Evolutionary conservation across 2,113 vertebrate species (phyloP), one percentile per base, ranked within the genome.

Genomic region (Raja brachyura): DNA sequence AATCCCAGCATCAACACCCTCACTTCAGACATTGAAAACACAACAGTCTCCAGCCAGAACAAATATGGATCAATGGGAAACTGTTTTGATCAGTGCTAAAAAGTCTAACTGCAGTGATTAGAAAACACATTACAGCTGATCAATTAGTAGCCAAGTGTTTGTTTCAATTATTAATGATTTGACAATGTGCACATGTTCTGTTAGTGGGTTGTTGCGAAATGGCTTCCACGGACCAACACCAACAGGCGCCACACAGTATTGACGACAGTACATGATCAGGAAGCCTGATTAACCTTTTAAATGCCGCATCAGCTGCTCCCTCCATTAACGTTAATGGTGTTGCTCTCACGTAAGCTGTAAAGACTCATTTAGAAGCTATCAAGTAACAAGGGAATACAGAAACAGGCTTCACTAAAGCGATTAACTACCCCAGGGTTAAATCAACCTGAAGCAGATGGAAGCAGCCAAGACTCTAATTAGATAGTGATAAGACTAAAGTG

Each of bases 21-120:
- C 78, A 39, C 78, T 48, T 39, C 90, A 92, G 90, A 92, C 90
- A 92, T 33, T 11, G 33, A 92, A 54, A 54, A 92, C 39, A 73
- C 68, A 92, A 54, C 90, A 92, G 90, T 95, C 95, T 96, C 96
- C 96, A 97, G 96, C 96, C 95, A 96, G 96, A 94, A 95, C 93
- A 95, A 94, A 93, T 95, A 94, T 96, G 96, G 97, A 99, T 99
- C 98, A 98, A 98, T 99, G 96, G 93, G 95, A 95, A 92, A 97
- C 96, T 97, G 97, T 98, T 98, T 98, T 98, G 98, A 98, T 98
- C 98, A 97, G 97, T 97, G 97, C 97, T 98, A 98, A 98, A 98
- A 98, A 97, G 96, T 98, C 97, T 97, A 98, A 98, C 97, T 98
- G 97, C 97, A 98, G 98, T 98, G 98, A 99, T 99, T 99, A 99